Evolutionary conservation across 2,797 vertebrate genomes (phyloP).

Genomic region (Silurus lanzhouensis): DNA sequence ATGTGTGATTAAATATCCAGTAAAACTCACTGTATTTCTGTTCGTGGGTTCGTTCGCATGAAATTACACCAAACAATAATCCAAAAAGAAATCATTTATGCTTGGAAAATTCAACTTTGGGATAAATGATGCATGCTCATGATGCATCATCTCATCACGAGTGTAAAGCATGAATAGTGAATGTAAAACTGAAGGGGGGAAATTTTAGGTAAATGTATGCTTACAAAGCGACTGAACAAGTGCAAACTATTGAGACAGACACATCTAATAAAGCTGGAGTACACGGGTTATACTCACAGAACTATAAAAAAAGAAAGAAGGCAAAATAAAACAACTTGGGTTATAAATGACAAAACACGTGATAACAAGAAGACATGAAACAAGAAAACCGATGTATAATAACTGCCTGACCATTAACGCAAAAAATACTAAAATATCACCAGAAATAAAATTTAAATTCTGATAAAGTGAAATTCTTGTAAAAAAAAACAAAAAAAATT

Average conservation of each 20-base stretch:
- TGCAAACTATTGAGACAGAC: neutral
- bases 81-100: neutral
- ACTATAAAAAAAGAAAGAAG: neutral
- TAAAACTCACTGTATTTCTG: slow-evolving; percentile 30
- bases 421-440: neutral
- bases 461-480: neutral
- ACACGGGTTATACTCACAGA: neutral
- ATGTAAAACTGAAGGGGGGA: neutral
- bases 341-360: neutral
- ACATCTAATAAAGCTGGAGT: neutral
- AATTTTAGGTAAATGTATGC: neutral
- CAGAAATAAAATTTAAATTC: neutral
- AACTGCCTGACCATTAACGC: neutral
- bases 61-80: neutral
- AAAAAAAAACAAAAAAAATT: neutral
- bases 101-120: neutral
- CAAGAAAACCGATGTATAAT: neutral
- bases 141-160: neutral
- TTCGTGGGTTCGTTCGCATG: neutral
- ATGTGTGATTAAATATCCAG: slow-evolving; percentile 54
- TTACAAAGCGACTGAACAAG: neutral
- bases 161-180: neutral
- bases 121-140: too few species aligned
- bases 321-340: neutral
- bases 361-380: neutral